Evolutionary conservation across 2,888 invertebrate species (phyloP).

Genomic region (Notodonta dromedarius): DNA sequence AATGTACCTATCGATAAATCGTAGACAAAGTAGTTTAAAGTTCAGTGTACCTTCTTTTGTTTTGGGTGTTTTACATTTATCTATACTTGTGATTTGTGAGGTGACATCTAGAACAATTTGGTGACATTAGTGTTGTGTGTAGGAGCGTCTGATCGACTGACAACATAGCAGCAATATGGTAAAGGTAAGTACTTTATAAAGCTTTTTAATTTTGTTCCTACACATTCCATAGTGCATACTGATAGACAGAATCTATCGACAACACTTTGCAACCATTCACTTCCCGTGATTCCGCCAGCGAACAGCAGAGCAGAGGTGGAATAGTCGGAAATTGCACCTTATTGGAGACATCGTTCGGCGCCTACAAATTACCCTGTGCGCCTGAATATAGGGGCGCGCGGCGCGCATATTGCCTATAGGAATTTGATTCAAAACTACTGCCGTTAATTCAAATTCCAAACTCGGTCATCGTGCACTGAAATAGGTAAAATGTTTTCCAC

Average conservation of each 20-base stretch:
- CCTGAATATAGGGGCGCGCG: constrained; percentile 16
- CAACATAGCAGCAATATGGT: too few species aligned
- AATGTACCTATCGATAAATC: constrained; percentile 33
- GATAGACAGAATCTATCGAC: not conserved
- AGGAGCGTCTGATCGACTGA: not conserved
- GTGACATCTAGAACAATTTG: too few species aligned
- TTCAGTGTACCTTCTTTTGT: not conserved
- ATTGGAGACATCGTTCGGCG: constrained; percentile 55
- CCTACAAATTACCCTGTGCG: constrained; percentile 49
- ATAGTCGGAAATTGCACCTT: constrained; percentile 62
- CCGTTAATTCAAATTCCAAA: not conserved
- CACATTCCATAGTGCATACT: not conserved
- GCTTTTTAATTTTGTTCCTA: not conserved
- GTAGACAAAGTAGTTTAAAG: constrained; percentile 11
- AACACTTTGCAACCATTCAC: constrained; percentile 12
- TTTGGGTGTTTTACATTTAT: not conserved
- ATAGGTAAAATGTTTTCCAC: not conserved
- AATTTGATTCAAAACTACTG: not conserved
- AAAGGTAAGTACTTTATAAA: not conserved
- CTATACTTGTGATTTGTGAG: not conserved
- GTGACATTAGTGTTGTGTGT: too few species aligned
- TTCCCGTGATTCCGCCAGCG: constrained; percentile 45
- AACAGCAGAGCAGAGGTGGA: constrained; percentile 38
- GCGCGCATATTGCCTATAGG: not conserved
- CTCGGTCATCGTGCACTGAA: not conserved